phyloP scores from a whole-genome alignment of 2,888 invertebrate species.

The Mythimna vitellina region DNA sequence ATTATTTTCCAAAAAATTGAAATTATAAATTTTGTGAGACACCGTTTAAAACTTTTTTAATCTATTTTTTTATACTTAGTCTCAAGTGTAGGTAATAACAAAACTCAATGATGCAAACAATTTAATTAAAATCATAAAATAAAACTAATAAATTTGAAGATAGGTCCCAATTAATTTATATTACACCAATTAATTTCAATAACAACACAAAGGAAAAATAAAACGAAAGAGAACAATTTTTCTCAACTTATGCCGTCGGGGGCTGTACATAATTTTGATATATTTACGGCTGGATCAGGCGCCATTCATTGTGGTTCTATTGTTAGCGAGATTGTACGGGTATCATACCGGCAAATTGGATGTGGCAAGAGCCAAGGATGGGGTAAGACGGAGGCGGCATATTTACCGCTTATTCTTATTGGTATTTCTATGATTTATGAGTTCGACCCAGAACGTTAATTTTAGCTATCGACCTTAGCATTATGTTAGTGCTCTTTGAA shows the following conservation, averaged over 20 bases:
- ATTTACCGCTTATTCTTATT: slow-evolving; percentile 62
- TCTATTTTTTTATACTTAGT: background rate
- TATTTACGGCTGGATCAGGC: slow-evolving; percentile 62
- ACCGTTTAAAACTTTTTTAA: background rate
- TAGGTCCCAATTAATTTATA: slow-evolving; percentile 18
- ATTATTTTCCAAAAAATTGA: background rate
- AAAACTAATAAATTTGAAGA: slow-evolving; percentile 16
- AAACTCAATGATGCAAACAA: slow-evolving; percentile 11
- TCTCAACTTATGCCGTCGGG: slow-evolving; percentile 39
- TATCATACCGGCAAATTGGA: slow-evolving; percentile 78
- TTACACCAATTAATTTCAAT: slow-evolving; percentile 48
- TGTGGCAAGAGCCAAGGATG: slow-evolving; percentile 69
- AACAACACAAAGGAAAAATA: slow-evolving; percentile 41
- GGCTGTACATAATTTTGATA: slow-evolving; percentile 63
- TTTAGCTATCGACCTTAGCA: slow-evolving; percentile 1
- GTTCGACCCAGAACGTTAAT: slow-evolving; percentile 35
- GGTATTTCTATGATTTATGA: slow-evolving; percentile 60
- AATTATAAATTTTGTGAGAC: background rate
- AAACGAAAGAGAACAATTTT: slow-evolving; percentile 48
- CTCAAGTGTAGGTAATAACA: background rate
- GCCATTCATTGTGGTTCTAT: slow-evolving; percentile 67
- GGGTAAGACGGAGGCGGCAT: slow-evolving; percentile 60
- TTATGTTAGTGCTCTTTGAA: slow-evolving; percentile 18
- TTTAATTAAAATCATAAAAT: slow-evolving; percentile 6
- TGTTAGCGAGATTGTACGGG: slow-evolving; percentile 73